A percentile compares a stretch with the other conserved stretches of the same genome.
Conservation (phyloP, 2,888 invertebrate genomes). For the Aphidoletes aphidimyza region DNA sequence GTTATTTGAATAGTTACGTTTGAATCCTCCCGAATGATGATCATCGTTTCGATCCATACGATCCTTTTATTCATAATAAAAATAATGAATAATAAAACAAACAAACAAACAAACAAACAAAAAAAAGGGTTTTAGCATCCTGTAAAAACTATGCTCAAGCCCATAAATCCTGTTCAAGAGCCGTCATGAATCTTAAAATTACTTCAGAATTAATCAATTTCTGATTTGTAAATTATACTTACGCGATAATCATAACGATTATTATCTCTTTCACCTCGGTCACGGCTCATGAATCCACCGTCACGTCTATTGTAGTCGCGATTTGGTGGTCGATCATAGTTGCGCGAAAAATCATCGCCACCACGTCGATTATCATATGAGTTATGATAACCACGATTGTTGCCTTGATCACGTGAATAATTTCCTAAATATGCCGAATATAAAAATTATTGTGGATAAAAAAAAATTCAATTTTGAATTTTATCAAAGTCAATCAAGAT, state of each 20-base stretch:
- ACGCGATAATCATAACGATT: constrained; percentile 49
- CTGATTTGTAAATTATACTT: background rate
- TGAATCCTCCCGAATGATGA: constrained; percentile 18
- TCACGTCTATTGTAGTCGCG: constrained; percentile 57
- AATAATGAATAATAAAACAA: too few species aligned
- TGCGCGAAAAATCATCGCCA: constrained; percentile 56
- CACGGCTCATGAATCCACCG: constrained; percentile 56
- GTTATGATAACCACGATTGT: constrained; percentile 60
- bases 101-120: background rate
- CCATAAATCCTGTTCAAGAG: too few species aligned
- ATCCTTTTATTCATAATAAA: background rate
- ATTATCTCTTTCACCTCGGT: constrained; percentile 55
- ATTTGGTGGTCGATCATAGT: constrained; percentile 55
- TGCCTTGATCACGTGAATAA: constrained; percentile 42
- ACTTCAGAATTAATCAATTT: background rate
- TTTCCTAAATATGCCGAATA: background rate
- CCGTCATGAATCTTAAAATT: background rate
- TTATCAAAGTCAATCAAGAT: background rate
- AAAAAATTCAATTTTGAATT: background rate
- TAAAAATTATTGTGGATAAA: background rate
- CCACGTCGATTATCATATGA: constrained; percentile 58
- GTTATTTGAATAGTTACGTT: constrained; percentile 31
- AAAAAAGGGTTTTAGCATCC: background rate
- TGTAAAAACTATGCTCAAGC: too few species aligned
- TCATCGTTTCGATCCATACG: constrained; percentile 50